Base-by-base conservation (phyloP, 2,888 invertebrate genomes). In the Nasonia oneida region DNA sequence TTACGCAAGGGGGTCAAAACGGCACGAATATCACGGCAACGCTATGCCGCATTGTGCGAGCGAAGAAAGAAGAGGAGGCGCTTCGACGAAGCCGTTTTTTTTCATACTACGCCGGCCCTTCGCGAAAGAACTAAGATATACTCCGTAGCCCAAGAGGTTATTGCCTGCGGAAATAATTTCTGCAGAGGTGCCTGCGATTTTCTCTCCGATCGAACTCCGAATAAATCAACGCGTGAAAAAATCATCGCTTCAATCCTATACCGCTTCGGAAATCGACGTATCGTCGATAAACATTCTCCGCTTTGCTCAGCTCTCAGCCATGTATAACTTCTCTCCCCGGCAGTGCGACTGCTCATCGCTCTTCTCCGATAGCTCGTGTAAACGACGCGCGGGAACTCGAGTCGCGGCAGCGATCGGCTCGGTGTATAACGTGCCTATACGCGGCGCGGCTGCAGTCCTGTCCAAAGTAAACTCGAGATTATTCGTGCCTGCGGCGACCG, bases 381-480 rank as follows among this genome's bases (percentile, higher is more conserved):
- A 76, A 53, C 37, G 57, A n/a, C 18, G 53, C 29, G 37, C 23
- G 39, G 37, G 39, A 53, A 61, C 57, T 33, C 23, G 57, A 67
- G 61, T 29, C 47, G 42, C 1, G 53, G 29, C 37, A 37, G 18
- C 47, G 3, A 37, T n/a, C 39, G n/a, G 6, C 39, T 37, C 15
- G 5, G n/a, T 61, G n/a, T 2, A 23, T 50, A 53, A 57, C 78
- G 18, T 29, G 18, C 78, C 71, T 71, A 76, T 67, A 64, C 6
- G 23, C 33, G 33, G 47, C 74, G 47, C 74, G 14, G 81, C 42
- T n/a, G 37, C 73, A 57, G 39, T 33, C 29, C 29, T 42, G 33
- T 53, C 53, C 37, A 75, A 67, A 84, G 79, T 67, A 79, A 79
- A 79, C 74, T 84, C 29, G 67, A 79, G 79, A 75, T 84, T 67